Conservation (phyloP, 2,113 vertebrate genomes). For the Lepisosteus osseus region DNA sequence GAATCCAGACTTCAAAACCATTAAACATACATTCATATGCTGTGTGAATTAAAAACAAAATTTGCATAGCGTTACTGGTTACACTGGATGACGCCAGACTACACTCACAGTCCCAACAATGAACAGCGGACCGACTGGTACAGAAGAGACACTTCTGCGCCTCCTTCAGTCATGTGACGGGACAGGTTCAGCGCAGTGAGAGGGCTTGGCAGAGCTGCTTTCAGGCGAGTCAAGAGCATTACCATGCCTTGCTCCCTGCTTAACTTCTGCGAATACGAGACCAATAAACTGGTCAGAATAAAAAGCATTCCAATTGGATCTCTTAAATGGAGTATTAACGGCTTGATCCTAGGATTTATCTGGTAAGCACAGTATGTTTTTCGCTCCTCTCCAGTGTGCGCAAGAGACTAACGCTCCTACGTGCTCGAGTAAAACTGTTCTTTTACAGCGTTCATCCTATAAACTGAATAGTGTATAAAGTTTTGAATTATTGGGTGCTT, state of each 20-base stretch:
- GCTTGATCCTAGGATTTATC: slow-evolving; percentile 41
- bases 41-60: too few relatives aligned
- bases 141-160: not conserved
- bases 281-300: slow-evolving; percentile 57
- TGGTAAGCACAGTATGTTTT: slow-evolving; percentile 54
- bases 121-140: too few relatives aligned
- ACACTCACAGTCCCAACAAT: too few relatives aligned
- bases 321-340: slow-evolving; percentile 51
- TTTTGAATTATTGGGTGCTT: too few relatives aligned
- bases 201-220: not conserved
- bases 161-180: slow-evolving; percentile 45
- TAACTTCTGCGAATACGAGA: slow-evolving; percentile 44
- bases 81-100: too few relatives aligned
- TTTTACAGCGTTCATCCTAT: too few relatives aligned
- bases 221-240: not conserved
- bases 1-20: too few relatives aligned
- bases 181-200: slow-evolving; percentile 29
- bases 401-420: slow-evolving; percentile 3
- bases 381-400: not conserved
- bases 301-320: slow-evolving; percentile 47
- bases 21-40: too few relatives aligned
- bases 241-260: slow-evolving; percentile 29
- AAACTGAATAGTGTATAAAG: too few relatives aligned
- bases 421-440: too few relatives aligned
- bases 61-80: too few relatives aligned